phyloP scores from a whole-genome alignment of 2,888 invertebrate species.

The Drosophila seclusa region DNA sequence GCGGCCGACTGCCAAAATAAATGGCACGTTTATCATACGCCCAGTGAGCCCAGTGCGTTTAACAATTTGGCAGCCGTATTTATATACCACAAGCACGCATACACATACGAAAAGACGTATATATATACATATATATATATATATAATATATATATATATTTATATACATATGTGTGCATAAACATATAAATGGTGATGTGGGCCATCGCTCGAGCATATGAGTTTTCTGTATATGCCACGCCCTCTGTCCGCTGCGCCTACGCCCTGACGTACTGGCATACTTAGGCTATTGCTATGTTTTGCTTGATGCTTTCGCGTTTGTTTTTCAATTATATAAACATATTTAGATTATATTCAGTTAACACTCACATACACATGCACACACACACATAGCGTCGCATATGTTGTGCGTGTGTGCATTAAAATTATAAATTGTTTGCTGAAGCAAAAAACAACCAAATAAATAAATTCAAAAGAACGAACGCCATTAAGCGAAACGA shows the following conservation, averaged over 20 bases:
- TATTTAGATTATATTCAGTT: conserved; percentile 77
- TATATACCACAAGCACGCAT: conserved; percentile 59
- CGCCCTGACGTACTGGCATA: conserved; percentile 60
- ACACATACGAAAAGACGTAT: conserved; percentile 5
- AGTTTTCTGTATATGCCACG: conserved; percentile 53
- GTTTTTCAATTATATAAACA: conserved; percentile 80
- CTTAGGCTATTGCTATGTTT: conserved; percentile 51
- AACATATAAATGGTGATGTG: conserved; percentile 16
- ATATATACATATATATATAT: neutral
- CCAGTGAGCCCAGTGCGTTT: conserved; percentile 73
- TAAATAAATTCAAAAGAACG: conserved; percentile 62
- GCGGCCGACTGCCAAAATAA: conserved; percentile 67
- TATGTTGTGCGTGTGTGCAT: conserved; percentile 65
- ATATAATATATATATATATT: conserved; percentile 1
- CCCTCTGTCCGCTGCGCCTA: conserved; percentile 13
- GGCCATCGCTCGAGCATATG: conserved; percentile 44
- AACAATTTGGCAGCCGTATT: conserved; percentile 75
- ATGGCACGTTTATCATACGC: conserved; percentile 80
- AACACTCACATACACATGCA: conserved; percentile 42
- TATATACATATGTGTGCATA: neutral
- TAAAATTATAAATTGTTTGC: conserved; percentile 79
- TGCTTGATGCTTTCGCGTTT: conserved; percentile 73
- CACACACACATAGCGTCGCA: conserved; percentile 16
- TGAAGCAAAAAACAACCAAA: conserved; percentile 71
- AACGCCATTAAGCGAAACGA: conserved; percentile 23